Evolutionary conservation across 2,797 vertebrate species (phyloP).

Genomic region (Anguilla marmorata): DNA sequence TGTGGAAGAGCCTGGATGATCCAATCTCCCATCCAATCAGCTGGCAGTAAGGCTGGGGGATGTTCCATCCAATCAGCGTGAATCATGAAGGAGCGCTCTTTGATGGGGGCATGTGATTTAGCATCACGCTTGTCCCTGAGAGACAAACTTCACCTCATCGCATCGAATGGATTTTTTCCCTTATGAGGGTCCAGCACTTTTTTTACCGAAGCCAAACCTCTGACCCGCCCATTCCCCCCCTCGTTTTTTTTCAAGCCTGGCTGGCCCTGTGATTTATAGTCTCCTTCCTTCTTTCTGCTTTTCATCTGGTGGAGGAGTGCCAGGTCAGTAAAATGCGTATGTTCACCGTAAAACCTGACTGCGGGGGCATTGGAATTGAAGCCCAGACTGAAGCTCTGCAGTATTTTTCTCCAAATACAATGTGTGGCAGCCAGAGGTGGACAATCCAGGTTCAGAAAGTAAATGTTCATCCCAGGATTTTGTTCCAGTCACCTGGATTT

Average conservation of each 20-base stretch:
- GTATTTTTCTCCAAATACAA: background rate
- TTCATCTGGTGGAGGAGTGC: background rate
- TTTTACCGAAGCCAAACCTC: conserved; percentile 50
- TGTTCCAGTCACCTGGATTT: too few species aligned
- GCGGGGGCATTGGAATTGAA: background rate
- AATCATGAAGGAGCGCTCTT: conserved; percentile 17
- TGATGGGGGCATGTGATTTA: conserved; percentile 27
- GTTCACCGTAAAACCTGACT: background rate
- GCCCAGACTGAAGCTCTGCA: background rate
- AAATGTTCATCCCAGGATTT: too few species aligned
- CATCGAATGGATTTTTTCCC: conserved; percentile 45
- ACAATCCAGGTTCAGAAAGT: too few species aligned
- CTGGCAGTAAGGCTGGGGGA: background rate
- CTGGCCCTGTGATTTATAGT: conserved; percentile 44
- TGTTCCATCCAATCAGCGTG: conserved; percentile 35
- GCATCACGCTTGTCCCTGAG: conserved; percentile 6
- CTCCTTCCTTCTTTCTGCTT: conserved; percentile 29
- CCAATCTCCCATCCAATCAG: conserved; percentile 41
- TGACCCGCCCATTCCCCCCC: conserved; percentile 33
- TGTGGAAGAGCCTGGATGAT: conserved; percentile 32
- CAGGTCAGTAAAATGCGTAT: background rate
- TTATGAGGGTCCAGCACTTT: conserved; percentile 48
- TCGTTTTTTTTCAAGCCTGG: conserved; percentile 29
- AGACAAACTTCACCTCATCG: conserved; percentile 36
- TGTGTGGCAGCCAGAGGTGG: background rate